Base-by-base conservation (phyloP, 2,888 invertebrate genomes). In the Smittia sp. region DNA sequence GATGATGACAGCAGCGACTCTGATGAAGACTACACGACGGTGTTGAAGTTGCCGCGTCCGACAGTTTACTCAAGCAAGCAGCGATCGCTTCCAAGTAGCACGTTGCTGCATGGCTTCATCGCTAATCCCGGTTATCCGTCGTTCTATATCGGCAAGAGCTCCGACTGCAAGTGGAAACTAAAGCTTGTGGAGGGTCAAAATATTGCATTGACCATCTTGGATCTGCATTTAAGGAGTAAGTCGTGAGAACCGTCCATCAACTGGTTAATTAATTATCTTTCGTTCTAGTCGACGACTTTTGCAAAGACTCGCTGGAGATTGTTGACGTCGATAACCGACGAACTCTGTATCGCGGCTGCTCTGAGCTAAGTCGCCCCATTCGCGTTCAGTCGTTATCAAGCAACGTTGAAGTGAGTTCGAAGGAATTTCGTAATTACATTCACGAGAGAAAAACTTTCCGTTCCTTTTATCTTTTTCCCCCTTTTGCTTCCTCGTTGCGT, bases 41-140 rank as follows among this genome's bases (percentile, higher is more conserved):
- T 58, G 7, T 2, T 13, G 15, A 38, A 1, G 18, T 27, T 0
- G 20, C 58, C 1, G 38, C 54, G 24, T 22, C 41, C 39, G 24
- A 32, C 20, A 18, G 24, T 24, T 3, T 76, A 77, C 41, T 74
- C 52, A 11, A 77, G 77, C 68, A 74, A 76, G 67, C 78, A 78
- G 75, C 76, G 75, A 32, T 75, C 77, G 15, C 74, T 75, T 22
- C 77, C 76, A 32, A 75, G 76, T 46, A 75, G 75, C n/a, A 77
- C 77, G 24, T 74, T 78, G 24, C 70, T 77, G 1, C 78, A 89
- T 79, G 90, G 89, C 1, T 89, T 89, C 80, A 85, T 89, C 76
- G 85, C 87, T 39, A 88, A 87, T 75, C 91, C 91, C 0, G 91
- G 91, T 6, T 92, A 91, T 80, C 91, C 92, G 0, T 85, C 88